Percentiles rank a stretch among this genome's conserved stretches.
phyloP scores from a whole-genome alignment of 2,888 invertebrate genomes.

The Protodeltote pygarga region DNA sequence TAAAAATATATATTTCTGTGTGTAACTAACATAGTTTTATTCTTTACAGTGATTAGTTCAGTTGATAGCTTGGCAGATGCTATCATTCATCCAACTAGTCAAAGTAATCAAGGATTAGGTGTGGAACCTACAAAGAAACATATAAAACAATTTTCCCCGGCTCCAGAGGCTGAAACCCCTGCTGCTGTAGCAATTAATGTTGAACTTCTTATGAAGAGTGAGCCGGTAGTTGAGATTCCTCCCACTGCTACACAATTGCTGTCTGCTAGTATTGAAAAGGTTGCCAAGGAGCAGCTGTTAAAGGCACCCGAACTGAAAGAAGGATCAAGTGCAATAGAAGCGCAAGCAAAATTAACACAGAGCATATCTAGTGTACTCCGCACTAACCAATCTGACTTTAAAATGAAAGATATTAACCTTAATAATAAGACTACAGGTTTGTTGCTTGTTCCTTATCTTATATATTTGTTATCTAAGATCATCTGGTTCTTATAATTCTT shows the following conservation, averaged over 20 bases:
- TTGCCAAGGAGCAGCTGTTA: constrained; percentile 68
- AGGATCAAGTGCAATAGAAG: constrained; percentile 74
- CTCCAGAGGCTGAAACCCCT: constrained; percentile 55
- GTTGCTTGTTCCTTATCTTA: constrained; percentile 36
- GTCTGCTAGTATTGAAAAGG: constrained; percentile 79
- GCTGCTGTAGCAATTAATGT: constrained; percentile 52
- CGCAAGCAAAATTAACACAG: constrained; percentile 80
- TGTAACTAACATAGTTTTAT: constrained; percentile 22
- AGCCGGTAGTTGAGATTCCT: constrained; percentile 57
- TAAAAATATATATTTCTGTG: not conserved
- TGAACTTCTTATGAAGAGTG: constrained; percentile 60
- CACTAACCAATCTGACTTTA: constrained; percentile 70
- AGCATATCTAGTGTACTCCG: constrained; percentile 76
- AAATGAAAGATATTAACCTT: constrained; percentile 83
- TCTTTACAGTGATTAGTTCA: constrained; percentile 78
- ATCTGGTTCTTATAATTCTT: too few relatives aligned
- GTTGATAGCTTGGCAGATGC: constrained; percentile 75
- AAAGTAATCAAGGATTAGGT: constrained; percentile 64
- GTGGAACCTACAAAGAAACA: constrained; percentile 59
- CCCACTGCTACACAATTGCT: constrained; percentile 77
- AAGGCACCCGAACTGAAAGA: constrained; percentile 60
- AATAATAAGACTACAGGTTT: constrained; percentile 77
- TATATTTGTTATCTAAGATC: not conserved
- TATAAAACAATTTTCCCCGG: constrained; percentile 53
- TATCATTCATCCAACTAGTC: constrained; percentile 79